phyloP scores from a whole-genome alignment of 2,113 vertebrate species.

The Gracilinanus agilis region DNA sequence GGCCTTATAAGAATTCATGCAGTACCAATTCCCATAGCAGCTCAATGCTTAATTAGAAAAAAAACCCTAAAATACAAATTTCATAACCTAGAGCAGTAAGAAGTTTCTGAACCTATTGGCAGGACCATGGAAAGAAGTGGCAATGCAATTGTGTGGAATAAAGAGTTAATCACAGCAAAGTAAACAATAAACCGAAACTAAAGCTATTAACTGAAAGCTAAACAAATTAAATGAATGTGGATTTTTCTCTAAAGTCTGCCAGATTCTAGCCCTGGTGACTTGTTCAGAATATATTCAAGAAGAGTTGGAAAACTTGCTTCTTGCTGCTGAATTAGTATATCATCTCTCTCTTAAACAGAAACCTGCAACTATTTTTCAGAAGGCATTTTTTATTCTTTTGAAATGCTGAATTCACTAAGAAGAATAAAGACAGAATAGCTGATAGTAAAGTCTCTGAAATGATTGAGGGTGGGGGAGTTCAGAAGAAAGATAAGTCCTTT shows the following conservation, averaged over 20 bases:
- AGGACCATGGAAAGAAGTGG: background rate
- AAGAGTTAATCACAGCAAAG: background rate
- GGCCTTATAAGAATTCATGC: background rate
- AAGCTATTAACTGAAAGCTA: background rate
- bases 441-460: background rate
- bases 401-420: background rate
- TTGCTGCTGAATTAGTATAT: background rate
- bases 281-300: background rate
- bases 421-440: background rate
- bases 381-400: background rate
- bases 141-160: background rate
- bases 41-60: slow-evolving; percentile 9
- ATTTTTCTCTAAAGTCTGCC: background rate
- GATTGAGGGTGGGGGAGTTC: background rate
- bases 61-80: background rate
- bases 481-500: background rate
- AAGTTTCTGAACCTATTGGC: background rate
- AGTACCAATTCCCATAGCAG: background rate
- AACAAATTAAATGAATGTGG: background rate
- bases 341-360: background rate
- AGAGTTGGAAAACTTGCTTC: background rate
- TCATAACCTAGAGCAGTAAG: background rate
- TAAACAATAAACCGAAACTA: background rate
- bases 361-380: background rate
- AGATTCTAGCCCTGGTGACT: background rate